These are phyloP conservation scores for Dryococelus australis DNA, from an alignment of 2,888 invertebrate genomes.

Conservation along the genomic window DNA sequence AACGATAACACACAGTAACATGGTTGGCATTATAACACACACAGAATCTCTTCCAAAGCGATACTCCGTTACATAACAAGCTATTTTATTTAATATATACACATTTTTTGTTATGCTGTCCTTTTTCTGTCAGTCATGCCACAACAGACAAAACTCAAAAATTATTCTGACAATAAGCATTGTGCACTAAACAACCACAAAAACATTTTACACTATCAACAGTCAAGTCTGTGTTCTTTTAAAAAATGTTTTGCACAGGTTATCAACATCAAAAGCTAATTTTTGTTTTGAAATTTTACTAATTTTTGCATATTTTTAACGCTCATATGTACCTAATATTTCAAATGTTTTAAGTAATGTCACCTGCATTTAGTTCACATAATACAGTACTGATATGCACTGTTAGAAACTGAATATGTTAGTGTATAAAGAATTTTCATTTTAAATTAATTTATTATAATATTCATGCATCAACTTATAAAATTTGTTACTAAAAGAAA, in stretches of 20 bases:
- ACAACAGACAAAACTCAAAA: constrained; percentile 4
- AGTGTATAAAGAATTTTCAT: too few relatives aligned
- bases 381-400: background rate
- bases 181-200: constrained; percentile 1
- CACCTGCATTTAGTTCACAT: background rate
- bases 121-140: background rate
- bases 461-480: background rate
- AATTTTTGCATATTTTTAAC: background rate
- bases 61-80: background rate
- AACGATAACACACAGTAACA: constrained; percentile 8
- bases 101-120: background rate
- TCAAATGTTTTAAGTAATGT: background rate
- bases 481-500: background rate
- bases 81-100: background rate
- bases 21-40: background rate
- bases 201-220: constrained; percentile 2
- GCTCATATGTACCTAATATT: background rate
- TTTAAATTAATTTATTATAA: background rate
- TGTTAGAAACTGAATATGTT: background rate
- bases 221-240: background rate
- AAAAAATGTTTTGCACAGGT: background rate
- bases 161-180: background rate
- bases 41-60: background rate
- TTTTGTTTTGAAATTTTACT: background rate
- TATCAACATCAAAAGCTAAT: background rate